Evolutionary conservation across 2,113 vertebrate genomes (phyloP).

Genomic region (Condylura cristata): DNA sequence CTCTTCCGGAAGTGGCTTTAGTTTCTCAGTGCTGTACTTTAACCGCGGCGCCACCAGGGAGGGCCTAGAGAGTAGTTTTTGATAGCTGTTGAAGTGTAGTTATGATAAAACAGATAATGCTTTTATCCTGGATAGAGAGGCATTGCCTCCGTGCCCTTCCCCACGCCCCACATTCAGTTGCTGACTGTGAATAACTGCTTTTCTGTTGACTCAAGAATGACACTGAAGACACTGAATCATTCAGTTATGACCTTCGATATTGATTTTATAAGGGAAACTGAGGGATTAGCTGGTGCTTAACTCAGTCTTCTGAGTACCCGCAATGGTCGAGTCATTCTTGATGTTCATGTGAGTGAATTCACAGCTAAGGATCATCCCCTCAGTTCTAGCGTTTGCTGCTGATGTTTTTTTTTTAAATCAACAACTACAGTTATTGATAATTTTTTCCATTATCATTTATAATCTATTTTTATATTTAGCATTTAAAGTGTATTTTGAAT

Average conservation of each 20-base stretch:
- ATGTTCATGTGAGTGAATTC: not conserved
- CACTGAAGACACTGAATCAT: not conserved
- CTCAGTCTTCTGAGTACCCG: not conserved
- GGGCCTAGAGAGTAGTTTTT: not conserved
- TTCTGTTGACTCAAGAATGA: not conserved
- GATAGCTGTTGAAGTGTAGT: not conserved
- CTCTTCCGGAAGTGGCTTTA: no score
- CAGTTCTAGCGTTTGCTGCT: not conserved
- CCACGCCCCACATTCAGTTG: not conserved
- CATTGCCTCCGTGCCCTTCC: not conserved
- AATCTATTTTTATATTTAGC: not conserved
- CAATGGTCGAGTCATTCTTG: not conserved
- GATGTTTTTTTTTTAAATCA: not conserved
- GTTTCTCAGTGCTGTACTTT: no score
- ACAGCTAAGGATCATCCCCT: not conserved
- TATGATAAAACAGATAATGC: not conserved
- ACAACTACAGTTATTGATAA: not conserved
- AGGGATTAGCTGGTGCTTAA: not conserved
- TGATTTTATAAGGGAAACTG: conserved; percentile 25
- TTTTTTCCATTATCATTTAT: not conserved
- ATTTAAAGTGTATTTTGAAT: not conserved
- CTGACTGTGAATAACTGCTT: not conserved
- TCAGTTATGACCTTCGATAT: not conserved
- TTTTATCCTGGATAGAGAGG: accelerated
- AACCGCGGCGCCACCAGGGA: no score